Evolutionary conservation across 2,888 invertebrate genomes (phyloP), one percentile per base, ranked within the genome.

Genomic region (Xestoiulus laeticollis): DNA sequence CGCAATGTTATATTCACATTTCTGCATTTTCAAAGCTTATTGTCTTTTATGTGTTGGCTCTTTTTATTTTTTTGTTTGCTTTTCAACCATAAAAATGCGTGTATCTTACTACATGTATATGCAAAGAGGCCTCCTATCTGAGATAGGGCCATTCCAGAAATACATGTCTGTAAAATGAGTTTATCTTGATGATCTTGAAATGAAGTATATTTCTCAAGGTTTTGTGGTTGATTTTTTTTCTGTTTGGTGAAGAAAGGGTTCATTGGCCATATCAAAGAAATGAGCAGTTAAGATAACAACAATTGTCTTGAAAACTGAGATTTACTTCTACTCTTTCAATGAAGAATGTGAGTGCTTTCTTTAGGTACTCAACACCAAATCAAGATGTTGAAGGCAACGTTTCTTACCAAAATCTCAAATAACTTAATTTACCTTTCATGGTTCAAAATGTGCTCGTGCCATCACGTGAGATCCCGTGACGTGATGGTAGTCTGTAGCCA

Each of bases 1-100:
- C 59, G 19, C 59, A 19, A 59, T 59, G 59, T 59, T 59, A 59
- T 59, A 59, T 59, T 59, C 59, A n/a, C 59, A 59, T 59, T 59
- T 59, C 14, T 59, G 59, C 19, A n/a, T 59, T 59, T 59, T 59
- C 59, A 59, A n/a, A 19, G 59, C 59, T 8, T 59, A 19, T 59
- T 59, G 59, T 59, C 59, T 59, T 59, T 59, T 59, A n/a, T 59
- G 59, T 59, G 48, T n/a, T n/a, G 16, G 48, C 48, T 48, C 14
- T 6, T 3, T 48, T 14, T 48, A n/a, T 48, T 59, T 59, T 19
- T 6, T 19, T n/a, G n/a, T 59, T 59, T 8, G 43, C 43, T 12
- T 43, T 59, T 19, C n/a, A 59, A 59, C n/a, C n/a, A n/a, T n/a
- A 59, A 59, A 59, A 59, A 59, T 59, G n/a, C 59, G 6, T 59